These are phyloP conservation scores for Labia minor DNA, from an alignment of 2,888 invertebrate genomes.

Conservation along the genomic window DNA sequence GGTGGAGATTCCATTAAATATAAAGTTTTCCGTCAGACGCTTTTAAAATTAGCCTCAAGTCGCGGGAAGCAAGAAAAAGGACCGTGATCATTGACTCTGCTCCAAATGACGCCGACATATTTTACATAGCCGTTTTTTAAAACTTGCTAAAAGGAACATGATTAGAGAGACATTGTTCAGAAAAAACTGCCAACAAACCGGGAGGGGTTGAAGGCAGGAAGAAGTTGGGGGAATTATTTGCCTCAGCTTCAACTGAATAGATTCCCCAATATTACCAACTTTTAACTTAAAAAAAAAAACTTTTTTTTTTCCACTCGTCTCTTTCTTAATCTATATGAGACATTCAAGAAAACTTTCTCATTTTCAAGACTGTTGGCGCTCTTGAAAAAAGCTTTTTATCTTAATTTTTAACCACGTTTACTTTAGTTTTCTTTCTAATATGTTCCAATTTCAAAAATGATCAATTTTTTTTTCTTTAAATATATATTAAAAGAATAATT, in stretches of 20 bases:
- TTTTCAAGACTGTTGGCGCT: neutral
- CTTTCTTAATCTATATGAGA: slow-evolving; percentile 1
- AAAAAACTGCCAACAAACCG: slow-evolving; percentile 1
- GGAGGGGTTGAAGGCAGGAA: neutral
- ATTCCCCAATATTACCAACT: slow-evolving; percentile 7
- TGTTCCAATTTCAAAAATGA: neutral
- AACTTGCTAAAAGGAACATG: slow-evolving; percentile 3
- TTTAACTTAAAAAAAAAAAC: neutral
- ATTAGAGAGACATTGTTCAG: neutral
- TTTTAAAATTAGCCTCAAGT: slow-evolving; percentile 13
- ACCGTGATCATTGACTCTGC: slow-evolving; percentile 3
- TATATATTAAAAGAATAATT: too few relatives aligned
- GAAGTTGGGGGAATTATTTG: neutral
- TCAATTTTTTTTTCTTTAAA: too few relatives aligned
- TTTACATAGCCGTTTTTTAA: slow-evolving; percentile 1
- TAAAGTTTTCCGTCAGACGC: neutral
- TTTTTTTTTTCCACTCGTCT: slow-evolving; percentile 2
- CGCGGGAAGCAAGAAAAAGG: neutral
- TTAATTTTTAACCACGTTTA: neutral
- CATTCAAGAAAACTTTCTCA: slow-evolving; percentile 4
- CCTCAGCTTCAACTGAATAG: neutral
- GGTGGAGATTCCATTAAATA: slow-evolving; percentile 13
- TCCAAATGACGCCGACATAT: slow-evolving; percentile 2
- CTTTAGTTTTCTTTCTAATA: neutral
- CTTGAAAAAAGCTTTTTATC: neutral